Percentiles rank a stretch among this genome's conserved stretches.
Conservation (phyloP, 2,113 vertebrate genomes). For the Rhinogobius similis region DNA sequence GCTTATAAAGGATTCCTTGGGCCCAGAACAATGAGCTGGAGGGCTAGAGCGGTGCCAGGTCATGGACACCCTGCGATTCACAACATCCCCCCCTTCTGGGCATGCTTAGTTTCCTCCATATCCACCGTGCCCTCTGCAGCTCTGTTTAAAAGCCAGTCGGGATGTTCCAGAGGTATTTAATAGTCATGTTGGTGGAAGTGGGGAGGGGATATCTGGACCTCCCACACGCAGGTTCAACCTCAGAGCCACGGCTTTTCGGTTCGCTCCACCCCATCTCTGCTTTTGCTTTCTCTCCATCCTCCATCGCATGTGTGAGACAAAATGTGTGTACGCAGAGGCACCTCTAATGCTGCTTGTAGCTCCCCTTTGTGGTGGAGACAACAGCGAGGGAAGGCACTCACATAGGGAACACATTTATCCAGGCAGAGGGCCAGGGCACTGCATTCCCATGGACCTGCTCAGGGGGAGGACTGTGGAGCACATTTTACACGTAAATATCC, state of each 20-base stretch:
- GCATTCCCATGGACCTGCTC: constrained; percentile 66
- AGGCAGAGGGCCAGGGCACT: constrained; percentile 69
- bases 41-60: constrained; percentile 67
- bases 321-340: constrained; percentile 57
- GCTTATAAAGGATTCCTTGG: constrained; percentile 75
- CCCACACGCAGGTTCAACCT: constrained; percentile 74
- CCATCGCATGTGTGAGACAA: constrained; percentile 49
- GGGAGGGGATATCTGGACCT: constrained; percentile 63
- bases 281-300: constrained; percentile 18
- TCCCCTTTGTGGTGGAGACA: constrained; percentile 56
- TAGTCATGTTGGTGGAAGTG: constrained; percentile 49
- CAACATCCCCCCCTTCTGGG: constrained; percentile 69
- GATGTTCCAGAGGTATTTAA: constrained; percentile 76
- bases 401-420: constrained; percentile 74
- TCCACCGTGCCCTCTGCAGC: constrained; percentile 70
- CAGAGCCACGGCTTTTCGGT: constrained; percentile 63
- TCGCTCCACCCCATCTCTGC: constrained; percentile 44
- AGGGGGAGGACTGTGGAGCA: constrained; percentile 58
- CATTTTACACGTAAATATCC: constrained; percentile 69
- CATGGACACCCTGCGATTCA: constrained; percentile 73
- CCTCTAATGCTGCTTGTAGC: constrained; percentile 61
- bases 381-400: constrained; percentile 51
- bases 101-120: constrained; percentile 68
- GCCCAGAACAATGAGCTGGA: constrained; percentile 70
- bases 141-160: constrained; percentile 70